Evolutionary conservation across 2,797 vertebrate genomes (phyloP), one percentile per base, ranked within the genome.

Genomic region (Parambassis ranga): DNA sequence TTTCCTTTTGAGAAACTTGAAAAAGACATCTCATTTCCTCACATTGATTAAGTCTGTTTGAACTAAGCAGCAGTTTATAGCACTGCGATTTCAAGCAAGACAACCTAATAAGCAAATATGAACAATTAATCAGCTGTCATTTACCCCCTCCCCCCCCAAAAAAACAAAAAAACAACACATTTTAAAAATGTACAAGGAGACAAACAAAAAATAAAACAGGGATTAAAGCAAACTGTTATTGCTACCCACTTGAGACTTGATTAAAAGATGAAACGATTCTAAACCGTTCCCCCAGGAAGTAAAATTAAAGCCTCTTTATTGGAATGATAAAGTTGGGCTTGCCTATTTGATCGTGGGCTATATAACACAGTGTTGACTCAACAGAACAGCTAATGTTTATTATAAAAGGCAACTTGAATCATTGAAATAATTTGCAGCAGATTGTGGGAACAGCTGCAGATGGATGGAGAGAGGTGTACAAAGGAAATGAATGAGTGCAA

Each of bases 41-140:
- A 16, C 33, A 4, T 5, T 65, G 50, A 65, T 51, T 30, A 44
- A 39, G 44, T 63, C 66, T 50, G 30, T 78, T 59, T 65, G 46
- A 81, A 71, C 67, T 43, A 44, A 18, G 33, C 5, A 15, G 39
- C 16, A 22, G 31, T 16, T 56, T 39, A 30, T 7, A 32, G 31
- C 2, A 11, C 16, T 7, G 39, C 24, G 33, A 3, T 20, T 51
- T 49, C 23, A 26, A 31, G 15, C 15, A 0, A 23, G 11, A 19
- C 37, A 35, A 5, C 5, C 38, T 7, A 2, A 1, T 18, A 38
- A 41, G 22, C 27, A 35, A 33, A 26, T 18, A 39, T n/a, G 28
- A 71, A 32, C 52, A 58, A 23, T 47, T 10, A 4, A 53, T 38
- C 6, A 28, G 33, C 3, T n/a, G 5, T 0, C 10, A 18, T 15